Percentiles rank a stretch among this genome's conserved stretches.
Evolutionary conservation across 2,888 invertebrate genomes (phyloP).

Genomic region (Sphaeridia pumilis): DNA sequence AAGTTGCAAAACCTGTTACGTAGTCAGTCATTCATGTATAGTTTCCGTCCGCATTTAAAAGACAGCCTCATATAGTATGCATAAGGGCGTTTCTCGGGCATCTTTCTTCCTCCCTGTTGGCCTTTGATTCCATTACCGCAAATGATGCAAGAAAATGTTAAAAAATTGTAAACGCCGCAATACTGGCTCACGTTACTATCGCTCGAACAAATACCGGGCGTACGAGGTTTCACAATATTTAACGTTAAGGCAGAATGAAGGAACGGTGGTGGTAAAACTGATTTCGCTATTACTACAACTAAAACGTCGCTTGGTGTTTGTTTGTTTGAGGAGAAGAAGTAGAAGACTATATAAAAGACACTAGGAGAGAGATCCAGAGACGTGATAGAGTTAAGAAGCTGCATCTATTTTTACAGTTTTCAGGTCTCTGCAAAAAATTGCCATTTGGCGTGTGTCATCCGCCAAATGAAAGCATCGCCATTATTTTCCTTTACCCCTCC

Average conservation of each 20-base stretch:
- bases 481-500: too few species aligned
- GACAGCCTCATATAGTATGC: too few species aligned
- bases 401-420: slow-evolving; percentile 26
- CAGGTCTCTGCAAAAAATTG: slow-evolving; percentile 25
- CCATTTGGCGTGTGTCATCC: slow-evolving; percentile 22
- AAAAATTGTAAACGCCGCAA: too few species aligned
- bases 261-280: neutral
- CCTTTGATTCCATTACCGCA: too few species aligned
- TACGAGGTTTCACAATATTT: neutral
- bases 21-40: too few species aligned
- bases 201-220: neutral
- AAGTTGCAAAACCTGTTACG: too few species aligned
- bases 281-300: neutral
- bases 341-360: neutral
- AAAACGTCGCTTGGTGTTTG: neutral
- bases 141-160: too few species aligned
- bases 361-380: slow-evolving; percentile 2
- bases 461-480: slow-evolving; percentile 18
- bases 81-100: too few species aligned
- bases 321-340: too few species aligned
- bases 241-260: neutral
- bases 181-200: neutral
- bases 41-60: too few species aligned
- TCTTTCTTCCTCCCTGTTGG: too few species aligned
- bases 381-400: slow-evolving; percentile 11